phyloP scores from a whole-genome alignment of 1,140 invertebrate species.

The Centruroides vittatus region DNA sequence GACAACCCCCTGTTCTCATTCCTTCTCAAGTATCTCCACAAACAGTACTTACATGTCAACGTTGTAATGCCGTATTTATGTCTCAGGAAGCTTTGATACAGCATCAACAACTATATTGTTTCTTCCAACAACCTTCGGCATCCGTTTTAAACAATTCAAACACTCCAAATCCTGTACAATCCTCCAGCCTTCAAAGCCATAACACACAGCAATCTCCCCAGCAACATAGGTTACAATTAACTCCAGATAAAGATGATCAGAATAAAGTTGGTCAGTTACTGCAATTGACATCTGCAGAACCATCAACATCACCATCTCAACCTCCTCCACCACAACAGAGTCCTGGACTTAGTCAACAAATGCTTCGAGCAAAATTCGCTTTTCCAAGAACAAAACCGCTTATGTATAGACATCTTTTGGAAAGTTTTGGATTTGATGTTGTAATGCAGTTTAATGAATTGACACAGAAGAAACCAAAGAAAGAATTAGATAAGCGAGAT shows the following conservation, averaged over 20 bases:
- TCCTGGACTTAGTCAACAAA: conserved; percentile 12
- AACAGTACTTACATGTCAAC: conserved; percentile 41
- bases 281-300: too few relatives aligned
- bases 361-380: conserved; percentile 7
- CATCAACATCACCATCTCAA: conserved; percentile 22
- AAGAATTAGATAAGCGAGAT: conserved; percentile 18
- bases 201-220: too few relatives aligned
- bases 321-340: conserved; percentile 30
- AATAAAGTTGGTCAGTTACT: too few relatives aligned
- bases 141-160: too few relatives aligned
- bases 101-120: conserved; percentile 19
- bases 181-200: too few relatives aligned
- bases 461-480: conserved; percentile 43
- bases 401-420: conserved; percentile 69
- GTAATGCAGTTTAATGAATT: conserved; percentile 95
- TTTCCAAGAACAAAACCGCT: conserved; percentile 16
- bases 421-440: conserved; percentile 87
- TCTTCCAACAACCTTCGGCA: conserved; percentile 30
- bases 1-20: too few relatives aligned
- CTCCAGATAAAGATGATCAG: too few relatives aligned
- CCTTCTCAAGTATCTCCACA: conserved; percentile 2
- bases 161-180: too few relatives aligned
- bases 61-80: conserved; percentile 59
- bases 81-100: conserved; percentile 53
- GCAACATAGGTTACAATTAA: too few relatives aligned